These are phyloP conservation scores for Cynaeus angustus DNA, from an alignment of 2,888 invertebrate species.

Conservation along the genomic window DNA sequence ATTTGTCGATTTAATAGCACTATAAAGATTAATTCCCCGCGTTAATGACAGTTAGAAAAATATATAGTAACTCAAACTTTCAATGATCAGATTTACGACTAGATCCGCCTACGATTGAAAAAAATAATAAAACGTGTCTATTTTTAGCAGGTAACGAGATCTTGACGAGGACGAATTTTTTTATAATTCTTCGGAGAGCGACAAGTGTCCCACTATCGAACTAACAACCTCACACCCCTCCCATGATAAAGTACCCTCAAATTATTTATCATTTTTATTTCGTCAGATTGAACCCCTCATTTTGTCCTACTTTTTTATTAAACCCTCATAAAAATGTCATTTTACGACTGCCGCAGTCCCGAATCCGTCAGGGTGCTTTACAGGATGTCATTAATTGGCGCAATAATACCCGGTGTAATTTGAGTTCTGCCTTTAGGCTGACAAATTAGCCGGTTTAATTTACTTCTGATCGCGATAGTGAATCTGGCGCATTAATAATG, in stretches of 20 bases:
- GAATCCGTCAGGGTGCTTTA: constrained; percentile 28
- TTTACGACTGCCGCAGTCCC: constrained; percentile 25
- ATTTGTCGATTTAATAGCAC: constrained; percentile 13
- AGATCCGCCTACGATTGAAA: background rate
- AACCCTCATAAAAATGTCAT: constrained; percentile 26
- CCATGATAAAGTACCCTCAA: constrained; percentile 15
- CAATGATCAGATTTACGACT: constrained; percentile 5
- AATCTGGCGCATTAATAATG: constrained; percentile 62
- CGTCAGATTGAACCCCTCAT: constrained; percentile 12
- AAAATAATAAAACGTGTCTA: constrained; percentile 5
- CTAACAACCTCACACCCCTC: constrained; percentile 3
- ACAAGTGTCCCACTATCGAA: constrained; percentile 16
- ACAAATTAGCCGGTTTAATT: constrained; percentile 67
- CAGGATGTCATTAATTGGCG: constrained; percentile 38
- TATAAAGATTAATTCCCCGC: constrained; percentile 18
- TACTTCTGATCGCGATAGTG: constrained; percentile 66
- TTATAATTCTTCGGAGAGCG: background rate
- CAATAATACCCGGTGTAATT: constrained; percentile 35
- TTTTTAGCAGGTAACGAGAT: constrained; percentile 14
- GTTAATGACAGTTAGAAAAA: constrained; percentile 30
- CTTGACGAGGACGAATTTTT: background rate
- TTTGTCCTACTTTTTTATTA: constrained; percentile 28
- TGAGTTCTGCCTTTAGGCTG: constrained; percentile 60
- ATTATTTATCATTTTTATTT: constrained; percentile 30
- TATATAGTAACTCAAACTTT: background rate